Percentiles rank a stretch among this genome's conserved stretches.
Evolutionary conservation across 2,113 vertebrate species (phyloP).

Genomic region (Chamaea fasciata): DNA sequence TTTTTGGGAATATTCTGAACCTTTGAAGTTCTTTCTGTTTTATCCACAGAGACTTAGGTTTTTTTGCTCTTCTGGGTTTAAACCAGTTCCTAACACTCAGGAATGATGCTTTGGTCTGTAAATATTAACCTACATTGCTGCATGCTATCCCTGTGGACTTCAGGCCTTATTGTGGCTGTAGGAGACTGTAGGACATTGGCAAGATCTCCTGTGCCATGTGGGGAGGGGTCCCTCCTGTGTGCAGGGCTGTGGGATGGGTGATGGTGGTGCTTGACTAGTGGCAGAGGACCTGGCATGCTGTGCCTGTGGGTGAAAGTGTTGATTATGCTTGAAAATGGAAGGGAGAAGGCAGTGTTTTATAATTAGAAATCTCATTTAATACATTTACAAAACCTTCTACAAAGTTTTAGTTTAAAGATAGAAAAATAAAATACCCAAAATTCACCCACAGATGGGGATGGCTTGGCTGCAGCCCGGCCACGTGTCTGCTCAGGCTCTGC

Average conservation of each 20-base stretch:
- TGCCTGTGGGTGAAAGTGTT: neutral
- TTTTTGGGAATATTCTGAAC: neutral
- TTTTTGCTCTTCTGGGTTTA: neutral
- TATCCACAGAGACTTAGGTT: neutral
- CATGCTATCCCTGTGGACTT: neutral
- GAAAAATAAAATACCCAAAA: neutral
- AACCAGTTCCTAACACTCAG: neutral
- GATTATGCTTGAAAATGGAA: neutral
- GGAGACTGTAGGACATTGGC: accelerated
- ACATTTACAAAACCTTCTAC: neutral
- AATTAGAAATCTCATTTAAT: neutral
- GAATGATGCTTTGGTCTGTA: neutral
- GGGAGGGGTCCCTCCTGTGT: neutral
- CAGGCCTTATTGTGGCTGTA: neutral
- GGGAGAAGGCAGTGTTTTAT: neutral
- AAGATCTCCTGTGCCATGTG: neutral
- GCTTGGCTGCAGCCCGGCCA: neutral
- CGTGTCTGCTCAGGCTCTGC: neutral
- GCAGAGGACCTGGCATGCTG: neutral
- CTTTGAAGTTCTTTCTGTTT: neutral
- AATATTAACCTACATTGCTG: neutral
- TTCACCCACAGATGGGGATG: neutral
- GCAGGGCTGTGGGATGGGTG: neutral
- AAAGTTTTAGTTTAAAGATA: neutral
- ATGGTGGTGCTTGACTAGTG: neutral